Evolutionary conservation across 2,888 invertebrate genomes (phyloP).

Genomic region (Luperina nickerlii): DNA sequence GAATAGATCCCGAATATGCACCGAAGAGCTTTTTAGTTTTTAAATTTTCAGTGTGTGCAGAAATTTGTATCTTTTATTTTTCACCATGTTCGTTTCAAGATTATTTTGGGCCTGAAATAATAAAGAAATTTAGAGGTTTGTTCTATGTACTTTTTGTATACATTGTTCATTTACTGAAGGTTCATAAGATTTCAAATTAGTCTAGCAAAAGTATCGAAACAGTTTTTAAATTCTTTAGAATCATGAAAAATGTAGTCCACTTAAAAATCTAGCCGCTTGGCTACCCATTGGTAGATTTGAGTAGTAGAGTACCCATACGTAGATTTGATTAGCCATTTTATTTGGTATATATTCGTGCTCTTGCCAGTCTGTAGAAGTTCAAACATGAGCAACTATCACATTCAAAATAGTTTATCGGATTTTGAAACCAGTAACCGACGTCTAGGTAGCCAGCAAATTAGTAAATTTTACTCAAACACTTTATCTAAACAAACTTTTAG

Average conservation of each 20-base stretch:
- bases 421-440: not conserved
- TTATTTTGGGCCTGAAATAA: not conserved
- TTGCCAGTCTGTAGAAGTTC: not conserved
- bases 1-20: constrained; percentile 43
- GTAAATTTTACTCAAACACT: not conserved
- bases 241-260: not conserved
- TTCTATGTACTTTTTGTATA: not conserved
- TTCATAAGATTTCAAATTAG: not conserved
- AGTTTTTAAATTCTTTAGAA: not conserved
- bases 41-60: not conserved
- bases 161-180: not conserved
- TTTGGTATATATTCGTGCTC: not conserved
- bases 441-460: not conserved
- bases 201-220: not conserved
- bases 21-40: not conserved
- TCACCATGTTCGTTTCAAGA: not conserved
- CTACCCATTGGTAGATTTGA: too few species aligned
- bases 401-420: not conserved
- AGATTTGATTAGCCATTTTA: not conserved
- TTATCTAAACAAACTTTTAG: constrained; percentile 23
- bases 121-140: not conserved
- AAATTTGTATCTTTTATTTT: not conserved
- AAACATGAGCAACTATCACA: not conserved
- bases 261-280: not conserved
- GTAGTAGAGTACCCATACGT: too few species aligned